Conservation (phyloP, 2,888 invertebrate genomes). For the Bimastos eiseni region DNA sequence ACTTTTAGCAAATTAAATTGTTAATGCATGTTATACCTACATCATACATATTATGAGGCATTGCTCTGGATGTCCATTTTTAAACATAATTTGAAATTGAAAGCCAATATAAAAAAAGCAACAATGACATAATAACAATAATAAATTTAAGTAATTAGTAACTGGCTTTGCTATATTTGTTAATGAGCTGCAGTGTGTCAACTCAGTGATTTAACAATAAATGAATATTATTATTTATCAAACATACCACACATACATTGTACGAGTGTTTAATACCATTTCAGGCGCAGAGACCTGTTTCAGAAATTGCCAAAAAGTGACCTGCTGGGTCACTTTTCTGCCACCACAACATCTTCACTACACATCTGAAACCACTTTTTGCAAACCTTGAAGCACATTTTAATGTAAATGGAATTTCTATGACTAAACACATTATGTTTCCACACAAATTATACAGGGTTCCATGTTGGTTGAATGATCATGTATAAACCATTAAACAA, state of each 20-base stretch:
- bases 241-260: background rate
- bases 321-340: background rate
- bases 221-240: too few relatives aligned
- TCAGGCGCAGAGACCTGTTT: background rate
- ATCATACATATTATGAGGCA: background rate
- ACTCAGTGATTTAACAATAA: too few relatives aligned
- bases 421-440: background rate
- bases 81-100: background rate
- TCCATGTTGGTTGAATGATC: too few relatives aligned
- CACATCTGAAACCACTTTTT: background rate
- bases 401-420: background rate
- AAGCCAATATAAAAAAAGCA: background rate
- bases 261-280: background rate
- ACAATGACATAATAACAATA: background rate
- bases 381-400: background rate
- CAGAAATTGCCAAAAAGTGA: background rate
- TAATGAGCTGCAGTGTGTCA: too few relatives aligned
- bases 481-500: too few relatives aligned
- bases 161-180: too few relatives aligned
- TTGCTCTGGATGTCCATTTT: background rate
- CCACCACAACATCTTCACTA: background rate
- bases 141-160: too few relatives aligned
- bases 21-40: background rate
- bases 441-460: background rate
- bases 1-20: too few relatives aligned